phyloP scores from a whole-genome alignment of 1,140 invertebrate genomes.

The Heliconius nattereri region DNA sequence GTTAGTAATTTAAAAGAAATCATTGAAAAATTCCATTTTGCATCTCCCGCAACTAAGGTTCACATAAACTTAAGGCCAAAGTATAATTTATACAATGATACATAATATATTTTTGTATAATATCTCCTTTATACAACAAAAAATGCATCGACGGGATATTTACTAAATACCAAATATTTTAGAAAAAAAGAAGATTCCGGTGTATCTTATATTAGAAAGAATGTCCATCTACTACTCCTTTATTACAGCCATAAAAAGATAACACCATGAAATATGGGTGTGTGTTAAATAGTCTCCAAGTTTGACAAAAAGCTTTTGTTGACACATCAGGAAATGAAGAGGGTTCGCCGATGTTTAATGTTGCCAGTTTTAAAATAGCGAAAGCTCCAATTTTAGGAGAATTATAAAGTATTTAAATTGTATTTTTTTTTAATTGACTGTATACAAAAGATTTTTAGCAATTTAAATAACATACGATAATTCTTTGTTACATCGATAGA shows the following conservation, averaged over 20 bases:
- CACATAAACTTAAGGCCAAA: no score
- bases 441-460: no score
- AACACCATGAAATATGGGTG: constrained; percentile 23
- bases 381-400: neutral
- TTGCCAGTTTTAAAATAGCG: constrained; percentile 29
- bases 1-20: no score
- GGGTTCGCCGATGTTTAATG: constrained; percentile 22
- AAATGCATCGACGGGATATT: neutral
- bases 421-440: neutral
- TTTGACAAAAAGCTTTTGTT: constrained; percentile 40
- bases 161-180: neutral
- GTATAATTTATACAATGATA: no score
- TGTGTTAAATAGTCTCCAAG: neutral
- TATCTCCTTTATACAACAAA: no score
- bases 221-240: constrained; percentile 8
- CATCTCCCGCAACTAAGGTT: no score
- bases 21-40: no score
- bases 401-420: neutral
- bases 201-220: neutral
- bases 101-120: no score
- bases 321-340: constrained; percentile 25
- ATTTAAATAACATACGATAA: neutral
- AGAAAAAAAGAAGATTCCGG: neutral
- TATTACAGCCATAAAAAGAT: constrained; percentile 27
- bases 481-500: neutral